Evolutionary conservation across 2,888 invertebrate species (phyloP).

Genomic region (Melinaea menophilus): DNA sequence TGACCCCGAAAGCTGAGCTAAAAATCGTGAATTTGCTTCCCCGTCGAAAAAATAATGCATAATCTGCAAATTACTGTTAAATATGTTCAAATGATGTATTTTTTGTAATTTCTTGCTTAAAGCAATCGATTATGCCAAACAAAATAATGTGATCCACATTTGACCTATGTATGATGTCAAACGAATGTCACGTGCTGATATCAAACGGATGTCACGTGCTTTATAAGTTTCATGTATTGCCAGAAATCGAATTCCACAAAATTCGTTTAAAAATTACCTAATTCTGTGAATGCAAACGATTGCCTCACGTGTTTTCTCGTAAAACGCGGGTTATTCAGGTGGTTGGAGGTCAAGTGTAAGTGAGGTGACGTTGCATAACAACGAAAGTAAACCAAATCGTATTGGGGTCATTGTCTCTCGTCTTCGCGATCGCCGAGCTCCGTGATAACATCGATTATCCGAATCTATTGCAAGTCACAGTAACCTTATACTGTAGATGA

Average conservation of each 20-base stretch:
- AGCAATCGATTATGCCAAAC: too few species aligned
- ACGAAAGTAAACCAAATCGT: slow-evolving; percentile 68
- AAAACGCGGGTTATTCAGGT: slow-evolving; percentile 40
- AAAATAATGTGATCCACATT: too few species aligned
- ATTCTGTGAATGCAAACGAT: slow-evolving; percentile 6
- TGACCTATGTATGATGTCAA: too few species aligned
- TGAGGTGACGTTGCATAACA: slow-evolving; percentile 71
- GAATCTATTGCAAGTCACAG: not conserved
- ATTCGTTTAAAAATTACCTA: not conserved
- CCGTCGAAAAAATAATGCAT: too few species aligned
- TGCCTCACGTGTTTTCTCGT: slow-evolving; percentile 22
- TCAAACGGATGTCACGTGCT: not conserved
- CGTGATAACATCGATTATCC: not conserved
- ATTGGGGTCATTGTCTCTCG: slow-evolving; percentile 74
- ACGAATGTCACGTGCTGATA: too few species aligned
- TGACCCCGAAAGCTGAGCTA: too few species aligned
- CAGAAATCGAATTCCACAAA: not conserved
- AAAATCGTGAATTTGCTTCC: too few species aligned
- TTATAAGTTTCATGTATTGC: not conserved
- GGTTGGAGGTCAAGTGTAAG: slow-evolving; percentile 72
- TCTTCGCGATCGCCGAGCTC: slow-evolving; percentile 26
- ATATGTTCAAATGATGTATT: too few species aligned
- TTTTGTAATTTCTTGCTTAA: too few species aligned
- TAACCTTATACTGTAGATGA: too few species aligned
- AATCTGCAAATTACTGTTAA: too few species aligned